These are phyloP conservation scores for Anoplopoma fimbria DNA, from an alignment of 2,113 vertebrate species.

Conservation along the genomic window DNA sequence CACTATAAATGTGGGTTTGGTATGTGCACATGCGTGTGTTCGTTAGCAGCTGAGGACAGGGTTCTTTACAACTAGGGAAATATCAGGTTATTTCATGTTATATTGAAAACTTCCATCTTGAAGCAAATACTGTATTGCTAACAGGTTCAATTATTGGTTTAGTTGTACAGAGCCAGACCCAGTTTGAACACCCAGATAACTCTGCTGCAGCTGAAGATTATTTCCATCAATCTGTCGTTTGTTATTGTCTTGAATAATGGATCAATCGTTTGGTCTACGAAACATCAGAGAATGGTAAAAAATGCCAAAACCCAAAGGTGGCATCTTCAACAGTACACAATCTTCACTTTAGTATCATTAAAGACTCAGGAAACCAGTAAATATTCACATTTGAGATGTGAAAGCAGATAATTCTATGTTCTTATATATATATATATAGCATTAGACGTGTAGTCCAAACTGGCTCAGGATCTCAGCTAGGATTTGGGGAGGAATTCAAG, in stretches of 20 bases:
- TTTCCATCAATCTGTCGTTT: not conserved
- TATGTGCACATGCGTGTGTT: not conserved
- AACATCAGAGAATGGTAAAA: not conserved
- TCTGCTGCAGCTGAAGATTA: not conserved
- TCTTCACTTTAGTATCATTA: too few species aligned
- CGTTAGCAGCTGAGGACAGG: not conserved
- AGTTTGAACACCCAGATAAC: not conserved
- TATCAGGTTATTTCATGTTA: not conserved
- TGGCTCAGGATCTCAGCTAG: not conserved
- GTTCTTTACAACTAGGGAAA: not conserved
- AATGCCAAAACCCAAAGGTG: too few species aligned
- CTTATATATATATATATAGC: too few species aligned
- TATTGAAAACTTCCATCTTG: not conserved
- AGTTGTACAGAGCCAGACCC: not conserved
- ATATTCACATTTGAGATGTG: too few species aligned
- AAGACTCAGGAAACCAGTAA: too few species aligned
- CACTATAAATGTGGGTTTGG: not conserved
- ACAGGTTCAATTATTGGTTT: slow-evolving; percentile 7
- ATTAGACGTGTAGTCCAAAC: not conserved
- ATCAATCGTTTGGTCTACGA: not conserved
- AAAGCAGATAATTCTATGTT: too few species aligned
- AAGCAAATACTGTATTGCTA: not conserved
- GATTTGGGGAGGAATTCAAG: slow-evolving; percentile 7
- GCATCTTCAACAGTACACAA: too few species aligned
- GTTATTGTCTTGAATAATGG: not conserved